Percentiles rank a stretch among this genome's conserved stretches.
Evolutionary conservation across 2,888 invertebrate species (phyloP).

Genomic region (Nomada hirtipes): DNA sequence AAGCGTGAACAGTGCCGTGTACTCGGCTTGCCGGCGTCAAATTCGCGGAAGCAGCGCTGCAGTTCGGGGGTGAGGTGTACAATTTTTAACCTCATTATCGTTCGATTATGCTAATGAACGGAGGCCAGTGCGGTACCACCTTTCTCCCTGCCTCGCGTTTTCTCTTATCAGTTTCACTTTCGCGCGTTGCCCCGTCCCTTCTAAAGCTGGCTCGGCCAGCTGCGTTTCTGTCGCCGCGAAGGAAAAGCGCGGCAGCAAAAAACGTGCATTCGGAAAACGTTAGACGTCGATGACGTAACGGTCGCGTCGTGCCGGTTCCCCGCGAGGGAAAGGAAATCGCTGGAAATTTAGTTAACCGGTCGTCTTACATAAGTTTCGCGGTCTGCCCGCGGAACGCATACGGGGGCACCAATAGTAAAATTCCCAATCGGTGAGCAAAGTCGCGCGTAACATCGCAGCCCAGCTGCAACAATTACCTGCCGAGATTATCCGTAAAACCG

Average conservation of each 20-base stretch:
- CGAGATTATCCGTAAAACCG: too few species aligned
- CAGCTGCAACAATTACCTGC: neutral
- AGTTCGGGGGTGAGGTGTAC: conserved; percentile 25
- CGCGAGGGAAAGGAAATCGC: conserved; percentile 67
- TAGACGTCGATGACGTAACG: conserved; percentile 19
- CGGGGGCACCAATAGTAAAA: neutral
- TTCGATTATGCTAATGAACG: conserved; percentile 56
- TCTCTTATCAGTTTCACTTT: conserved; percentile 44
- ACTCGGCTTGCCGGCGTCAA: neutral
- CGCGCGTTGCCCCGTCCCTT: neutral
- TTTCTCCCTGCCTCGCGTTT: conserved; percentile 39
- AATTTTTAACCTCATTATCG: conserved; percentile 50
- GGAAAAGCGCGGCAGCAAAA: neutral
- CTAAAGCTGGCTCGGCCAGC: neutral
- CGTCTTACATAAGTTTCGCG: conserved; percentile 19
- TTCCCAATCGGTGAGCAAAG: conserved; percentile 15
- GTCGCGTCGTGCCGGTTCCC: neutral
- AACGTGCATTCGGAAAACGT: neutral
- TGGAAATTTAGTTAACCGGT: conserved; percentile 62
- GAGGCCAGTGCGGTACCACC: conserved; percentile 23
- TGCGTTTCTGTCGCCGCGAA: too few species aligned
- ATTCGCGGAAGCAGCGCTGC: conserved; percentile 36
- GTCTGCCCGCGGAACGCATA: conserved; percentile 5
- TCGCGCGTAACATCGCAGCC: neutral
- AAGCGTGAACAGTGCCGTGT: neutral